phyloP scores from a whole-genome alignment of 2,797 vertebrate genomes.

The Anomalospiza imberbis region DNA sequence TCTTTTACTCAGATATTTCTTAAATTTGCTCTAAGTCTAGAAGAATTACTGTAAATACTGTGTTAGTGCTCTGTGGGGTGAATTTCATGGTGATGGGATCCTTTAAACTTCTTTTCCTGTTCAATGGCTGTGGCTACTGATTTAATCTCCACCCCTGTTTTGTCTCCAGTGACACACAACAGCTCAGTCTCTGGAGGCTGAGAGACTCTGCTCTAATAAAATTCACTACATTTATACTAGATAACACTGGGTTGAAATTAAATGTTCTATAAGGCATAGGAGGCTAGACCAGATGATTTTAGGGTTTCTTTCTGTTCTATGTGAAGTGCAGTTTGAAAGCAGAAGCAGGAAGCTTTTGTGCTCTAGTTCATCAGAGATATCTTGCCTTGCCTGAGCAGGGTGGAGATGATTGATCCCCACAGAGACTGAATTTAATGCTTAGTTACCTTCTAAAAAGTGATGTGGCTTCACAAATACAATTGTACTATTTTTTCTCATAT shows the following conservation, averaged over 20 bases:
- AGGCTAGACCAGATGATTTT: background rate
- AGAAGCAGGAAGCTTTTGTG: background rate
- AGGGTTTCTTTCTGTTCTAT: background rate
- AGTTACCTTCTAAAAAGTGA: background rate
- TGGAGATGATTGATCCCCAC: background rate
- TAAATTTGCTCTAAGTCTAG: background rate
- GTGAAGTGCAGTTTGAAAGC: background rate
- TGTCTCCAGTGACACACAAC: background rate
- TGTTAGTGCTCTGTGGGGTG: background rate
- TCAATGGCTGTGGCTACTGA: background rate
- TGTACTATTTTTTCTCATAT: background rate
- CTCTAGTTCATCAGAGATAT: background rate
- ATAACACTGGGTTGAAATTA: background rate
- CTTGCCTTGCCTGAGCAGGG: background rate
- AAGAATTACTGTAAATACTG: background rate
- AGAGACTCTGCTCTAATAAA: background rate
- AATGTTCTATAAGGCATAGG: background rate
- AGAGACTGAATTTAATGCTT: background rate
- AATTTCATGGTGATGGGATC: background rate
- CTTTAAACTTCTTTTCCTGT: background rate
- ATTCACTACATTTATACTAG: background rate
- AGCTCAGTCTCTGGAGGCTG: background rate
- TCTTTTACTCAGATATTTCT: background rate
- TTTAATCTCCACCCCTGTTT: background rate
- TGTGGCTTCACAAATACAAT: background rate